Conservation (phyloP, 1,140 invertebrate species). For the Ylistrum balloti region DNA sequence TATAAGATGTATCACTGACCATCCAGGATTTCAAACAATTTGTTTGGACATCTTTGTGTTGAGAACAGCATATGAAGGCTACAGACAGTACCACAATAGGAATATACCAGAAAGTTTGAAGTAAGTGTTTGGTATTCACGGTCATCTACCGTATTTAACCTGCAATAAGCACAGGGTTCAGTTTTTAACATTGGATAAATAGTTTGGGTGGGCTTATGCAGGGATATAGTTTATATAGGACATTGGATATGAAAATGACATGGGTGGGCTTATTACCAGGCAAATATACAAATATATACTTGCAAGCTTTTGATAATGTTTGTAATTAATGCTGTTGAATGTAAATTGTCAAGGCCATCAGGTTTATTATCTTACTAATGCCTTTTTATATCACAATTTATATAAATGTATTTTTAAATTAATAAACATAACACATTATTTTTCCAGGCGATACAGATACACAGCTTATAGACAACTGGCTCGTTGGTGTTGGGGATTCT, state of each 20-base stretch:
- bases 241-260: too few relatives aligned
- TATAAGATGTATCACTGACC: slow-evolving; percentile 5
- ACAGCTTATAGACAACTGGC: slow-evolving; percentile 49
- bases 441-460: slow-evolving; percentile 52
- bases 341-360: too few relatives aligned
- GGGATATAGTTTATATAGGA: too few relatives aligned
- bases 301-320: too few relatives aligned
- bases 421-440: too few relatives aligned
- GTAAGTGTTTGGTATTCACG: background rate
- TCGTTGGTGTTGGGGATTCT: slow-evolving; percentile 50
- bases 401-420: background rate
- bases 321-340: too few relatives aligned
- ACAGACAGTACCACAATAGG: slow-evolving; percentile 41
- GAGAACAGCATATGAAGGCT: background rate
- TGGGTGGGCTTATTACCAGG: too few relatives aligned
- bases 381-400: too few relatives aligned
- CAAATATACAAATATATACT: too few relatives aligned
- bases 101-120: slow-evolving; percentile 1
- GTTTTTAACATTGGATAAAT: background rate
- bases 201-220: too few relatives aligned
- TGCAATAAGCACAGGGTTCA: background rate
- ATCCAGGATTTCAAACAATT: slow-evolving; percentile 10
- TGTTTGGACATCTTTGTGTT: background rate
- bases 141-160: background rate
- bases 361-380: too few relatives aligned